These are phyloP conservation scores for Ptychoptera albimana DNA, from an alignment of 2,888 invertebrate species.

Conservation along the genomic window DNA sequence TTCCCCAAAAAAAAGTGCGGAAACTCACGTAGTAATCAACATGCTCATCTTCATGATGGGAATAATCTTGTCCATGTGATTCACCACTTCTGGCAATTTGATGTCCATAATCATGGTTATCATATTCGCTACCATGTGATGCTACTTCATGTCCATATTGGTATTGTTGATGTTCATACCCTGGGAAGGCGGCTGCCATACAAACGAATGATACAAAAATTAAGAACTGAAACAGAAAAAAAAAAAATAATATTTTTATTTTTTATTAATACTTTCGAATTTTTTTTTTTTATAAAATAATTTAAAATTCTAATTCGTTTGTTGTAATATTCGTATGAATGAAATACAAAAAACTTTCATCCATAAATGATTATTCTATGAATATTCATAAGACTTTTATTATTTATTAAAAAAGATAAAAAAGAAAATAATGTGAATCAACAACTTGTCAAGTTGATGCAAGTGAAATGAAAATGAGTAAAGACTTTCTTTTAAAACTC, in stretches of 20 bases:
- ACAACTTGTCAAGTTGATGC: too few species aligned
- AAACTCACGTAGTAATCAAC: constrained; percentile 47
- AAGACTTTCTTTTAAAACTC: too few species aligned
- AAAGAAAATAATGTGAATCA: too few species aligned
- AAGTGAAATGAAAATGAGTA: too few species aligned
- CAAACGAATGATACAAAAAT: constrained; percentile 28
- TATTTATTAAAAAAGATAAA: too few species aligned
- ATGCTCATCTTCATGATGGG: constrained; percentile 33
- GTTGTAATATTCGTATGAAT: too few species aligned
- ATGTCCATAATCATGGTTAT: constrained; percentile 19
- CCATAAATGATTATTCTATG: too few species aligned
- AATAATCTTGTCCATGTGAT: constrained; percentile 11
- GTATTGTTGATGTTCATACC: constrained; percentile 24
- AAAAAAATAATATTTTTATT: not conserved
- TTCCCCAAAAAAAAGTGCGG: not conserved
- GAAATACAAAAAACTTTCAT: too few species aligned
- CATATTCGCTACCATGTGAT: constrained; percentile 16
- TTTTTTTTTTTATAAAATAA: constrained; percentile 1
- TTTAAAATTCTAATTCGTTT: not conserved
- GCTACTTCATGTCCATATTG: constrained; percentile 12
- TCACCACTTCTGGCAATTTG: constrained; percentile 21
- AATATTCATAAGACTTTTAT: too few species aligned
- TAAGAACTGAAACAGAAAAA: constrained; percentile 20
- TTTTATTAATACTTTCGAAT: constrained; percentile 2
- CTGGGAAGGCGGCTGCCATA: constrained; percentile 26